Evolutionary conservation across 1,140 invertebrate genomes (phyloP).

Genomic region (Goniozus legneri): DNA sequence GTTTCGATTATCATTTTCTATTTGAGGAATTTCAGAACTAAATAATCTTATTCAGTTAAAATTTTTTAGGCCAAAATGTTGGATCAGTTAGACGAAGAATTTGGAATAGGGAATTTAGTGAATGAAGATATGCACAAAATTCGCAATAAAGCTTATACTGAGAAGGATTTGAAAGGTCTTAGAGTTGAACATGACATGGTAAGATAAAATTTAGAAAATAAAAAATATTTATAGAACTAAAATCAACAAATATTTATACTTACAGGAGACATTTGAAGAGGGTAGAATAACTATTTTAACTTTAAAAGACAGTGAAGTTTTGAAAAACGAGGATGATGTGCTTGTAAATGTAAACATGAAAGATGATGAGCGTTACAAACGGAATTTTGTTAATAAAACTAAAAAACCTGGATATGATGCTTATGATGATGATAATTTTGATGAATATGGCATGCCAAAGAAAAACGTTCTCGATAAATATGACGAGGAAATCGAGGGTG

Average conservation of each 20-base stretch:
- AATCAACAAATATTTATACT: too few species aligned
- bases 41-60: conserved; percentile 4
- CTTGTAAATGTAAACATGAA: conserved; percentile 95
- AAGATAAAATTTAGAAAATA: conserved; percentile 33
- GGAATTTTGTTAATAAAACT: conserved; percentile 83
- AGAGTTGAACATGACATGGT: conserved; percentile 83
- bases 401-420: conserved; percentile 78
- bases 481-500: conserved; percentile 90
- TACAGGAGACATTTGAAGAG: conserved; percentile 70
- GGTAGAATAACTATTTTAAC: conserved; percentile 87
- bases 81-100: conserved; percentile 93
- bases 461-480: conserved; percentile 82
- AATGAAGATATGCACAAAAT: conserved; percentile 70
- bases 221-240: conserved; percentile 2
- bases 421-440: conserved; percentile 84
- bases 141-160: conserved; percentile 63
- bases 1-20: conserved; percentile 10
- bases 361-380: conserved; percentile 86
- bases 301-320: conserved; percentile 86
- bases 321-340: conserved; percentile 85
- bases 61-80: conserved; percentile 76
- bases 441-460: conserved; percentile 74
- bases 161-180: conserved; percentile 75
- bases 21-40: conserved; percentile 5
- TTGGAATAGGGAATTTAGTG: conserved; percentile 83